Evolutionary conservation across 2,113 vertebrate species (phyloP).

Genomic region (Cinclus cinclus): DNA sequence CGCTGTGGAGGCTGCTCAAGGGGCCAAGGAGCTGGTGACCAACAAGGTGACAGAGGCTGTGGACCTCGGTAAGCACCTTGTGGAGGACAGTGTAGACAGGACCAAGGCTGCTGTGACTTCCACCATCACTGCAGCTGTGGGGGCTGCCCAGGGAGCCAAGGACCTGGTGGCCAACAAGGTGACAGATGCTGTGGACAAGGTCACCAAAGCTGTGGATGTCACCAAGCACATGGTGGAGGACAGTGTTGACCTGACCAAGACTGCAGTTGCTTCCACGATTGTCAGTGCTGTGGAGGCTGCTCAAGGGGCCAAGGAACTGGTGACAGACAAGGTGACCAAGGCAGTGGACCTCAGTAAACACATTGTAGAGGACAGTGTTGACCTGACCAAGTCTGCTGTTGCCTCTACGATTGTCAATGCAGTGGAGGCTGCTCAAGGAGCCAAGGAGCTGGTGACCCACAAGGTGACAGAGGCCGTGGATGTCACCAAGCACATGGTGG

Average conservation of each 20-base stretch:
- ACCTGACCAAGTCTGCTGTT: slow-evolving; percentile 68
- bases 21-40: slow-evolving; percentile 22
- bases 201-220: slow-evolving; percentile 29
- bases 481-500: slow-evolving; percentile 68
- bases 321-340: slow-evolving; percentile 55
- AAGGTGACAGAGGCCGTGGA: slow-evolving; percentile 69
- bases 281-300: slow-evolving; percentile 53
- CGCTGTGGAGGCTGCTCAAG: slow-evolving; percentile 64
- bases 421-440: not conserved
- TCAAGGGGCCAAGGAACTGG: not conserved
- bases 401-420: not conserved
- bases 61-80: slow-evolving; percentile 58
- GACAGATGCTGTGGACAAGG: slow-evolving; percentile 6
- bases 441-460: slow-evolving; percentile 33
- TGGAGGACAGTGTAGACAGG: slow-evolving; percentile 78
- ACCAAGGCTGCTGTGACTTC: slow-evolving; percentile 81
- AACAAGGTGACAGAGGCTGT: slow-evolving; percentile 58
- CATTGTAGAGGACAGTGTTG: slow-evolving; percentile 74
- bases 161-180: slow-evolving; percentile 51
- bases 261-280: slow-evolving; percentile 73
- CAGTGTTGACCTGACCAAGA: slow-evolving; percentile 79
- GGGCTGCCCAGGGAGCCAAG: slow-evolving; percentile 39
- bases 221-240: slow-evolving; percentile 77
- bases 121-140: slow-evolving; percentile 68
- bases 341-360: slow-evolving; percentile 62